Conservation (phyloP, 2,888 invertebrate species). For the Andrena chrysosceles region DNA sequence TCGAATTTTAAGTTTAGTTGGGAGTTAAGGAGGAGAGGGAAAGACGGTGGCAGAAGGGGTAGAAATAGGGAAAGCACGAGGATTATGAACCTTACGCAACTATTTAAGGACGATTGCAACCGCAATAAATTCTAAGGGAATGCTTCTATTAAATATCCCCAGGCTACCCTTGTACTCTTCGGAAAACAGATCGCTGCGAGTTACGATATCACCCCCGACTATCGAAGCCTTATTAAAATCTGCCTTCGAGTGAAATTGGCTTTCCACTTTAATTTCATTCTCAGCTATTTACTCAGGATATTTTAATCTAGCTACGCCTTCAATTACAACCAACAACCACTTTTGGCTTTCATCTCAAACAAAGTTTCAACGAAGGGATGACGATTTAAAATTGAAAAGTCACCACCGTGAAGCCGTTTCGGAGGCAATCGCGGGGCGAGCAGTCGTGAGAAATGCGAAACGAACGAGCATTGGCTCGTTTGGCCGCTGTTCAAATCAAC, state of each 20-base stretch:
- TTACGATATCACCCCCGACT: not conserved
- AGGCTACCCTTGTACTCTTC: not conserved
- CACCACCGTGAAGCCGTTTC: not conserved
- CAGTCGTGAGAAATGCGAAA: not conserved
- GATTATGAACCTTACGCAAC: slow-evolving; percentile 27
- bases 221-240: slow-evolving; percentile 28
- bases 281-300: too few species aligned
- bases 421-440: not conserved
- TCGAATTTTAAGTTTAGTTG: slow-evolving; percentile 15
- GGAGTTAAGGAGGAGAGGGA: not conserved
- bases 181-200: not conserved
- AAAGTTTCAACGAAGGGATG: not conserved
- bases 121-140: slow-evolving; percentile 30
- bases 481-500: not conserved
- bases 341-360: too few species aligned
- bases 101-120: slow-evolving; percentile 13
- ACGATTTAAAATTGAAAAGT: not conserved
- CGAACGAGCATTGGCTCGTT: not conserved
- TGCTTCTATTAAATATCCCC: slow-evolving; percentile 6
- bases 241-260: not conserved
- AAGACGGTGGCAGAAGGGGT: not conserved
- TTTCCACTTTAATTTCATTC: not conserved
- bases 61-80: not conserved
- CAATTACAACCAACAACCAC: too few species aligned
- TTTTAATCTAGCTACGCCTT: too few species aligned